Conservation (phyloP, 2,113 vertebrate genomes). For the Cavia porcellus region DNA sequence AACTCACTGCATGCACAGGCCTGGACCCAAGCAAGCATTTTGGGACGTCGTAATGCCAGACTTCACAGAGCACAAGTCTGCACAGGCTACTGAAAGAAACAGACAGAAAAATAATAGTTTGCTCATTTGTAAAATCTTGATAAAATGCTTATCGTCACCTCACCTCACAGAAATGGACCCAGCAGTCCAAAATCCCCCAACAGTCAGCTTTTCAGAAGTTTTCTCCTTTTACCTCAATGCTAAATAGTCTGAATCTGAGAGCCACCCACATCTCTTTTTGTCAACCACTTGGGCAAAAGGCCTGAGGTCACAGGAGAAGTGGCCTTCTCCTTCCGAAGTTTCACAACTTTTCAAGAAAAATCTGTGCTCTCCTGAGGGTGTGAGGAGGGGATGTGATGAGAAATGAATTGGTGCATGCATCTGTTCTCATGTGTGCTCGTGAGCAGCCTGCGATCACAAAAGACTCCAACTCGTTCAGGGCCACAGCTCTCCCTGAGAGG, state of each 20-base stretch:
- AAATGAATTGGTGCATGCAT: conserved; percentile 62
- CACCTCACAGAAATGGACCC: not conserved
- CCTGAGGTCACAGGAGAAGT: not conserved
- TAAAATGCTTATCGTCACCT: not conserved
- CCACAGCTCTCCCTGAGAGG: conserved; percentile 45
- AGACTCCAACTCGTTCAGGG: conserved; percentile 48
- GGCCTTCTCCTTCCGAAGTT: not conserved
- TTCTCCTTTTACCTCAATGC: not conserved
- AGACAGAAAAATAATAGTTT: not conserved
- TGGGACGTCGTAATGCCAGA: not conserved
- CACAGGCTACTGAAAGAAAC: not conserved
- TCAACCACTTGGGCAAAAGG: not conserved
- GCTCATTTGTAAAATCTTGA: not conserved
- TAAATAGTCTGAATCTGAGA: not conserved
- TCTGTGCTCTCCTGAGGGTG: conserved; percentile 39
- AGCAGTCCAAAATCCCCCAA: not conserved
- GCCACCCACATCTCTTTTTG: not conserved
- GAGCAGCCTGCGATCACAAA: conserved; percentile 73
- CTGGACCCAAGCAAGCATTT: not conserved
- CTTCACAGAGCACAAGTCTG: not conserved
- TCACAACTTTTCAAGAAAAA: not conserved
- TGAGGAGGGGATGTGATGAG: conserved; percentile 12
- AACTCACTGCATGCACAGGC: not conserved
- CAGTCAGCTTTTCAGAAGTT: not conserved
- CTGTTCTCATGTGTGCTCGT: conserved; percentile 66